Evolutionary conservation across 2,797 vertebrate species (phyloP), one percentile per base, ranked within the genome.

Genomic region (Emys orbicularis): DNA sequence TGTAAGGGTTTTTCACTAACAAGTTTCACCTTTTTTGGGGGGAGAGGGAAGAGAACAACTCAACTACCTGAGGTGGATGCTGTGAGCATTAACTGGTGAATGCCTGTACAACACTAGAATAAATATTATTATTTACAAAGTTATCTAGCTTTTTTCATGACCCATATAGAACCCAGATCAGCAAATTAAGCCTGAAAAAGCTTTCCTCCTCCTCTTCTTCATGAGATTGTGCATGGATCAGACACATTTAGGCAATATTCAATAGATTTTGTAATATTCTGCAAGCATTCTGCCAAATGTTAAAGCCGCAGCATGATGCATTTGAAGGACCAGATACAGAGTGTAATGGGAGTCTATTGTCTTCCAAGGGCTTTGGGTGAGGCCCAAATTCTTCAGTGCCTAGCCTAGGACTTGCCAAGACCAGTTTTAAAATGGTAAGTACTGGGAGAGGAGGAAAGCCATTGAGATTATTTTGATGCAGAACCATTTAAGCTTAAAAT

Each of bases 391-490:
- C 92, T 61, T 68, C 79, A 86, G 92, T 88, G 81, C 85, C 87
- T 89, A 61, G 49, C 53, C 68, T 86, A 16, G 0, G 56, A 90
- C 92, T 95, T 96, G 91, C 92, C 94, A 96, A 96, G 95, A 87
- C 29, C 72, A 89, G 92, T 95, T 96, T 91, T 88, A 93, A 92
- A 96, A 76, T n/a, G 87, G 93, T 94, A 96, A 92, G 34, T 61
- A 61, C 49, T 84, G 15, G 79, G 90, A 93, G 65, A 47, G 92
- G 37, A 31, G 81, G 56, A 92, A 95, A 74, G 92, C 89, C 90
- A 92, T 97, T 95, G 94, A 95, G 94, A 98, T 97, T 96, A 97
- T 97, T 96, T 97, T 96, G 93, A 97, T 96, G 97, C 90, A 96
- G 93, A 95, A 96, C 47, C 53, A 93, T 95, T 97, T 98, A 95